Evolutionary conservation across 2,797 vertebrate genomes (phyloP).

Genomic region (Sebastes dallii): DNA sequence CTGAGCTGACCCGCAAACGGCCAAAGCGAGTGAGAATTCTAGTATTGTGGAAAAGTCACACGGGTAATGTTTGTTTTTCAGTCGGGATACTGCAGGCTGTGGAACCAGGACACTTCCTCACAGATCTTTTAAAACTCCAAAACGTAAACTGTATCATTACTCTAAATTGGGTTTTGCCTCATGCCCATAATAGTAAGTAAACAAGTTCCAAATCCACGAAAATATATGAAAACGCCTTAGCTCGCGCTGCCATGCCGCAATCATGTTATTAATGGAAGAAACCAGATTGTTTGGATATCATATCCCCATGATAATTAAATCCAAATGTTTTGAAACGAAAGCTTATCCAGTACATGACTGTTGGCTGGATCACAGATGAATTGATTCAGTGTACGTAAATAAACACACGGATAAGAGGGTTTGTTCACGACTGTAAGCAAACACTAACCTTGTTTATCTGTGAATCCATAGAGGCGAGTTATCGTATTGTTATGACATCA

Average conservation of each 20-base stretch:
- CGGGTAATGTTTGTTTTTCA: slow-evolving; percentile 49
- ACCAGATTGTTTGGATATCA: slow-evolving; percentile 82
- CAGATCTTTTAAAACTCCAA: slow-evolving; percentile 51
- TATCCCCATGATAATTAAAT: slow-evolving; percentile 82
- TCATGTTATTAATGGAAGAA: slow-evolving; percentile 81
- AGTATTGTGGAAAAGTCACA: slow-evolving; percentile 52
- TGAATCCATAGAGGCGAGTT: slow-evolving; percentile 64
- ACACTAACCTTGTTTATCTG: slow-evolving; percentile 69
- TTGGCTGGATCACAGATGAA: slow-evolving; percentile 74
- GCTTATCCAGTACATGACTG: slow-evolving; percentile 79
- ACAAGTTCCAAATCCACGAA: slow-evolving; percentile 62
- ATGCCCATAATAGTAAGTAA: slow-evolving; percentile 71
- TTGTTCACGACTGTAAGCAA: slow-evolving; percentile 63
- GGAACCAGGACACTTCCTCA: slow-evolving; percentile 45
- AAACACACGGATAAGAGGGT: slow-evolving; percentile 75
- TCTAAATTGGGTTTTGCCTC: slow-evolving; percentile 60
- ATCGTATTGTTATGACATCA: slow-evolving; percentile 70
- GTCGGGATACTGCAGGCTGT: slow-evolving; percentile 19
- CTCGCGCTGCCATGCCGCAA: slow-evolving; percentile 61
- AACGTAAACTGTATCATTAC: slow-evolving; percentile 71
- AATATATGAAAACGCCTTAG: slow-evolving; percentile 68
- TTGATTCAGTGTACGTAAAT: slow-evolving; percentile 78
- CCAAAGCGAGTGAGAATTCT: neutral
- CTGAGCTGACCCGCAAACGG: slow-evolving; percentile 9
- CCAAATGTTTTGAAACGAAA: slow-evolving; percentile 82